Conservation (phyloP, 1,140 invertebrate species). For the Zaprionus lachaisei region DNA sequence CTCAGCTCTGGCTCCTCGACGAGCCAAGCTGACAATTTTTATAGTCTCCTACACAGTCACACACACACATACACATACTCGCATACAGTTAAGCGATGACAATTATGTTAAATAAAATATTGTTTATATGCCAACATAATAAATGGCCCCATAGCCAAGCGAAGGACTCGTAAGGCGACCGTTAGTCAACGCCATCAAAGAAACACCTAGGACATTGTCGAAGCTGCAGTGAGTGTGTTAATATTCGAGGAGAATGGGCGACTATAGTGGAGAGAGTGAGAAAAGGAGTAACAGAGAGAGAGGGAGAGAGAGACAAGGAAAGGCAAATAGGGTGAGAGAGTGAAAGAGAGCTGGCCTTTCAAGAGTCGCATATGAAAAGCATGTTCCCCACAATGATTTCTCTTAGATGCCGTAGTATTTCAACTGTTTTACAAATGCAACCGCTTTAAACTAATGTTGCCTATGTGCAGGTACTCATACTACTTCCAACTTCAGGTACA, state of each 20-base stretch:
- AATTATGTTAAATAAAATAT: conserved; percentile 83
- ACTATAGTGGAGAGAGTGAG: too few species aligned
- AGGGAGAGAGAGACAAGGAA: background rate
- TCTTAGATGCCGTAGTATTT: background rate
- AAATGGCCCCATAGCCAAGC: conserved; percentile 75
- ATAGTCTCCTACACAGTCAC: conserved; percentile 55
- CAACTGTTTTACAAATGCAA: too few species aligned
- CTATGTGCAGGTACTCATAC: too few species aligned
- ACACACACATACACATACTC: conserved; percentile 7
- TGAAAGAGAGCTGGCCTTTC: background rate
- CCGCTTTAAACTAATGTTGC: too few species aligned
- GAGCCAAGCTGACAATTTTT: conserved; percentile 77
- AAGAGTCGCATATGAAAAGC: background rate
- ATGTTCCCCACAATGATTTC: background rate
- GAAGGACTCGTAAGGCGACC: conserved; percentile 73
- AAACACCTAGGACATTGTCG: conserved; percentile 50
- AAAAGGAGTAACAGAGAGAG: too few species aligned
- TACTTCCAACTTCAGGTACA: too few species aligned
- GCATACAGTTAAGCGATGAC: conserved; percentile 32
- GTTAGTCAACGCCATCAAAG: conserved; percentile 51
- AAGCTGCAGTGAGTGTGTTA: conserved; percentile 11
- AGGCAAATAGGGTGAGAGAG: background rate
- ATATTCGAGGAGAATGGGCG: background rate
- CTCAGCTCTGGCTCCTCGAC: conserved; percentile 46
- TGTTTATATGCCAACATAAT: conserved; percentile 82